Evolutionary conservation across 2,797 vertebrate genomes (phyloP).

Genomic region (Spinus olivaceus): DNA sequence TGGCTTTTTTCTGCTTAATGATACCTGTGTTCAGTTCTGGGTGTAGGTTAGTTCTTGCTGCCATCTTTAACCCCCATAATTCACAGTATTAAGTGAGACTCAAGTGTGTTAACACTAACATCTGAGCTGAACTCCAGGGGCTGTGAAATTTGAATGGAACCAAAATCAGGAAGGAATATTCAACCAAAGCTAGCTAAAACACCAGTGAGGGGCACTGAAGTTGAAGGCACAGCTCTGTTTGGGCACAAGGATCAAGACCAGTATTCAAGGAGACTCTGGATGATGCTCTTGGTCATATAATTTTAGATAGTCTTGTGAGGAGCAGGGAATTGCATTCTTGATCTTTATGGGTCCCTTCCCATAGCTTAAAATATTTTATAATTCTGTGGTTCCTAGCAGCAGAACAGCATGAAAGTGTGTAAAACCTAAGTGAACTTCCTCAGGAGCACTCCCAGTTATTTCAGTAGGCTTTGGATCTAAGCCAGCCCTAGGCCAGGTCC

Average conservation of each 20-base stretch:
- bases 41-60: background rate
- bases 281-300: rapidly evolving
- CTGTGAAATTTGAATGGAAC: background rate
- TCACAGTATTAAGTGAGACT: background rate
- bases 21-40: background rate
- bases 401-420: background rate
- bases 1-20: background rate
- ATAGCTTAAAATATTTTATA: background rate
- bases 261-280: background rate
- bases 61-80: background rate
- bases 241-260: background rate
- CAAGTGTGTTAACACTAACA: background rate
- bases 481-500: background rate
- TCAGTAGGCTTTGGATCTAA: background rate
- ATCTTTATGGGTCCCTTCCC: background rate
- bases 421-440: background rate
- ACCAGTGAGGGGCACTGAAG: background rate
- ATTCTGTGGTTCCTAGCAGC: background rate
- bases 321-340: background rate
- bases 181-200: background rate
- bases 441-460: background rate
- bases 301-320: background rate
- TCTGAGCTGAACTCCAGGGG: background rate
- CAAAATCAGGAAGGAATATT: background rate
- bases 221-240: background rate